These are phyloP conservation scores for Drosophila carrolli DNA, from an alignment of 1,140 invertebrate genomes.

Conservation along the genomic window DNA sequence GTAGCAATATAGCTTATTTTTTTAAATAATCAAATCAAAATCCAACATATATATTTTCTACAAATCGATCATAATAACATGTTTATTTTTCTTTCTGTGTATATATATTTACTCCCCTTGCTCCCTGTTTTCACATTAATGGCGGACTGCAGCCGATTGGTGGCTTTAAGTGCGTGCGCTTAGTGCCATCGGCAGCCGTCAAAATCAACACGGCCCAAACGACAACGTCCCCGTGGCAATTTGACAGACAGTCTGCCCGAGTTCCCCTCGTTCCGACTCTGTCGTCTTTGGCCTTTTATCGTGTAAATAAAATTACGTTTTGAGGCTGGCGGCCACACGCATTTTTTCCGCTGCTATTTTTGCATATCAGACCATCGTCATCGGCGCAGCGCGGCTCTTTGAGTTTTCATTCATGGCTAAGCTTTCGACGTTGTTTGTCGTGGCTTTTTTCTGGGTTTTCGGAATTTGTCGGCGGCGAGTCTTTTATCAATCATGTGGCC, in stretches of 20 bases:
- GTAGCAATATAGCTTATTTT: too few relatives aligned
- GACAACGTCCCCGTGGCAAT: conserved; percentile 35
- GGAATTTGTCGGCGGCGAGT: conserved; percentile 71
- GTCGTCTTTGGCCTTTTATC: conserved; percentile 5
- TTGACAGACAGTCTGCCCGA: conserved; percentile 70
- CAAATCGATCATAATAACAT: background rate
- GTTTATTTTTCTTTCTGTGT: conserved; percentile 1
- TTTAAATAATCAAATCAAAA: too few relatives aligned
- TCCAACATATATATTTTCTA: too few relatives aligned
- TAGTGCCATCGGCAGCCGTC: conserved; percentile 80
- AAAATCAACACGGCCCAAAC: conserved; percentile 68
- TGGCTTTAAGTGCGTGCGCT: conserved; percentile 75
- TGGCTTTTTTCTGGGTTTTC: conserved; percentile 47
- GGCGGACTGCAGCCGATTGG: conserved; percentile 57
- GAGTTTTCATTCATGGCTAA: conserved; percentile 75
- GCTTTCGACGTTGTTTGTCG: conserved; percentile 58
- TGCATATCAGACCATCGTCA: conserved; percentile 59
- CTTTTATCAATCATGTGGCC: conserved; percentile 79
- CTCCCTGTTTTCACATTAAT: conserved; percentile 44
- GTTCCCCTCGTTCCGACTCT: conserved; percentile 2
- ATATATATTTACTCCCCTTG: background rate
- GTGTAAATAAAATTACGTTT: conserved; percentile 81
- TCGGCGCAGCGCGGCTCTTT: conserved; percentile 62
- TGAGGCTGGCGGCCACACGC: conserved; percentile 71
- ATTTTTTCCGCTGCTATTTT: conserved; percentile 53